Percentiles rank a stretch among this genome's conserved stretches.
phyloP scores from a whole-genome alignment of 2,113 vertebrate species.

The Pelodiscus sinensis region DNA sequence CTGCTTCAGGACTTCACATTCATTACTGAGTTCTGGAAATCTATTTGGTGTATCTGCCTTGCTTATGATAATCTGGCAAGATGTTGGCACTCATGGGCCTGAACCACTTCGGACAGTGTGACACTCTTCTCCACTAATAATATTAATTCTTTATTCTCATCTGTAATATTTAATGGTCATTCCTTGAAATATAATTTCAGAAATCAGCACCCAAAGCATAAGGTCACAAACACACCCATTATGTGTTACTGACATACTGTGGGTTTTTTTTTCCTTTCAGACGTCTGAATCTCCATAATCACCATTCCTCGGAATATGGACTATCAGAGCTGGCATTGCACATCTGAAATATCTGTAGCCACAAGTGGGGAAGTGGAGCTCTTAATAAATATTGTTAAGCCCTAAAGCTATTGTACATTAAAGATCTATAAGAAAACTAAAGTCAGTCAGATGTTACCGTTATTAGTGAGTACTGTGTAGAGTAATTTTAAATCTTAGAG shows the following conservation, averaged over 20 bases:
- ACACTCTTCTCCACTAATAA: no score
- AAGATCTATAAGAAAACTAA: not conserved
- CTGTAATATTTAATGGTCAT: not conserved
- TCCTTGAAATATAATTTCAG: not conserved
- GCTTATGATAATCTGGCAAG: no score
- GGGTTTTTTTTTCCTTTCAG: not conserved
- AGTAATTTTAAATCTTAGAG: not conserved
- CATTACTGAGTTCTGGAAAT: no score
- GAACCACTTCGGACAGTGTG: no score
- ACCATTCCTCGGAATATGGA: not conserved
- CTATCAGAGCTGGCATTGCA: accelerated
- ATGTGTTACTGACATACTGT: not conserved
- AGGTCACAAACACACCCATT: not conserved
- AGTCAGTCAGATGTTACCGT: not conserved
- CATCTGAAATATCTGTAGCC: not conserved
- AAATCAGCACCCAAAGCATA: not conserved
- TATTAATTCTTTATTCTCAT: not conserved
- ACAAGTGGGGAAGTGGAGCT: not conserved
- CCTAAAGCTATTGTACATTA: not conserved
- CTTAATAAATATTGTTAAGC: not conserved
- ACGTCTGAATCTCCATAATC: not conserved
- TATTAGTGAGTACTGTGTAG: not conserved
- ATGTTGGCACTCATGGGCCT: no score
- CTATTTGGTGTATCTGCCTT: no score
- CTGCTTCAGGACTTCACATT: no score